phyloP scores from a whole-genome alignment of 2,888 invertebrate genomes.

The Augiades crinisus region DNA sequence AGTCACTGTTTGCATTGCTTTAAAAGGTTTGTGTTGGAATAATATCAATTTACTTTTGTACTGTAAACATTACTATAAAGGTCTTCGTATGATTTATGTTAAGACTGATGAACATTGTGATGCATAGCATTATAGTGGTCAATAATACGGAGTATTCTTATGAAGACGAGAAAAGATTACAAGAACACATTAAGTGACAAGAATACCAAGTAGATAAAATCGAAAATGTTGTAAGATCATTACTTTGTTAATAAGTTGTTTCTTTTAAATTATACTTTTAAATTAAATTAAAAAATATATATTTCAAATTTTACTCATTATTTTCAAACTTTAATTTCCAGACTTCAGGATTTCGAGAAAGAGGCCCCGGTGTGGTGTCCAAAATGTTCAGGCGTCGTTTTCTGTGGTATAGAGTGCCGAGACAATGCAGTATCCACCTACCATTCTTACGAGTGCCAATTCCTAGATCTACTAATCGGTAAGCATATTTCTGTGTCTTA shows the following conservation, averaged over 20 bases:
- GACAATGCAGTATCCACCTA: constrained; percentile 84
- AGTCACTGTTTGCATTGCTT: constrained; percentile 92
- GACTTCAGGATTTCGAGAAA: constrained; percentile 51
- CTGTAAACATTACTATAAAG: no score
- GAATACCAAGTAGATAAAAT: no score
- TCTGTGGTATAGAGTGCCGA: constrained; percentile 85
- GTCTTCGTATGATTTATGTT: no score
- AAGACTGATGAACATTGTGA: not conserved
- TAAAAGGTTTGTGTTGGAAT: constrained; percentile 74
- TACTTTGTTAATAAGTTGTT: no score
- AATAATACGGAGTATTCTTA: no score
- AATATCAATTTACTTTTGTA: not conserved
- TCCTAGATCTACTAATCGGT: constrained; percentile 88
- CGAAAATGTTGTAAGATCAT: no score
- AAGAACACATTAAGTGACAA: no score
- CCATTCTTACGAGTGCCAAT: constrained; percentile 89
- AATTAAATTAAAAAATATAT: no score
- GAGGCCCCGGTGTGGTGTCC: constrained; percentile 86
- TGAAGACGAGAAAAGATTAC: no score
- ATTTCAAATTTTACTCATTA: no score
- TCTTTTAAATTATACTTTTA: no score
- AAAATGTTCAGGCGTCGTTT: constrained; percentile 88
- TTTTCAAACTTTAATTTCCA: no score
- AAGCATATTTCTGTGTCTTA: constrained; percentile 27
- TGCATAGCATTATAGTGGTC: not conserved